Conservation (phyloP, 1,140 invertebrate genomes). For the Drosophila baimaii region DNA sequence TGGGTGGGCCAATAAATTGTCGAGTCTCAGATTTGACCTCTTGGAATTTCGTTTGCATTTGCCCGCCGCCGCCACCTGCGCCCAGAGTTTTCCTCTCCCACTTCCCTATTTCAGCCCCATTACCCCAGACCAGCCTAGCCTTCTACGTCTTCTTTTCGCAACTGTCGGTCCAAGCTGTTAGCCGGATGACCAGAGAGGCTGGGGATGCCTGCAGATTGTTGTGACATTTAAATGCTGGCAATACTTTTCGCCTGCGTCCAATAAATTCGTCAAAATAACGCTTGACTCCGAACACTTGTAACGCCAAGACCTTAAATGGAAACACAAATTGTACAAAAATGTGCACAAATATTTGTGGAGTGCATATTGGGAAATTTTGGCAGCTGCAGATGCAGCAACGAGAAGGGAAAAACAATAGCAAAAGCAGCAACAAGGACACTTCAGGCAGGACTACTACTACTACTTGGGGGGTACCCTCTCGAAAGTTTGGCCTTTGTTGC, state of each 20-base stretch:
- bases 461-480: no score
- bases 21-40: conserved; percentile 14
- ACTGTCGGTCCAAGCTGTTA: conserved; percentile 51
- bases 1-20: conserved; percentile 29
- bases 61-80: conserved; percentile 11
- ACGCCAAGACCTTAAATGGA: conserved; percentile 27
- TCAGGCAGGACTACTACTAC: conserved; percentile 8
- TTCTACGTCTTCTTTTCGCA: background rate
- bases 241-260: conserved; percentile 41
- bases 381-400: conserved; percentile 38
- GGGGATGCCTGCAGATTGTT: conserved; percentile 47
- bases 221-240: conserved; percentile 50
- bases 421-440: conserved; percentile 48
- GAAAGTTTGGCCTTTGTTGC: conserved; percentile 48
- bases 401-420: conserved; percentile 31
- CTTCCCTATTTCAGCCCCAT: background rate
- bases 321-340: conserved; percentile 52
- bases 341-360: conserved; percentile 55
- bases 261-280: conserved; percentile 63
- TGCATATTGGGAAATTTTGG: conserved; percentile 59
- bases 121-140: background rate
- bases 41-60: conserved; percentile 12
- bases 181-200: conserved; percentile 22
- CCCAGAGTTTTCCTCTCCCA: conserved; percentile 9
- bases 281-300: conserved; percentile 65